Conservation (phyloP, 2,888 invertebrate species). For the Ischnus inquisitorius region DNA sequence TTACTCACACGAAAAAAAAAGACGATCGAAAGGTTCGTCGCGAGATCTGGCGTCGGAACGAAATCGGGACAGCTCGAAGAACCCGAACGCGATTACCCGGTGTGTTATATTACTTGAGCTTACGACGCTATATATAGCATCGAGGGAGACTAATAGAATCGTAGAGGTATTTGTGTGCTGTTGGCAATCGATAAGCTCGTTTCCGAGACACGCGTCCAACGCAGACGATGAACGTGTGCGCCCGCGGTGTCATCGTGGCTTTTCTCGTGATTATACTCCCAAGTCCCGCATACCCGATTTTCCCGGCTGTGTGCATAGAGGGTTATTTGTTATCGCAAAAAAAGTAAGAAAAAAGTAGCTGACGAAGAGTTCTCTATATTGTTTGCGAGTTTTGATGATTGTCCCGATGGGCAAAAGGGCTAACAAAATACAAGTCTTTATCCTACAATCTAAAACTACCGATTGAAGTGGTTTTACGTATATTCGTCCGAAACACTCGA, state of each 20-base stretch:
- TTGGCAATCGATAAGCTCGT: slow-evolving; percentile 60
- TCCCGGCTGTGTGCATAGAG: background rate
- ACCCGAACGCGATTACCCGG: slow-evolving; percentile 40
- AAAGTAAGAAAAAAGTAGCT: background rate
- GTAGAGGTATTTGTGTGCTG: slow-evolving; percentile 59
- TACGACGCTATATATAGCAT: slow-evolving; percentile 32
- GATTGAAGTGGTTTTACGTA: too few species aligned
- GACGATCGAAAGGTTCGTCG: background rate
- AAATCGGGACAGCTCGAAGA: background rate
- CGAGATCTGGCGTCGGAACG: background rate
- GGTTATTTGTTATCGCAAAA: background rate
- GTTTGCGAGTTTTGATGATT: background rate
- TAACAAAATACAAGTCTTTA: too few species aligned
- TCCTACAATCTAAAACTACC: too few species aligned
- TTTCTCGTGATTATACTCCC: slow-evolving; percentile 51
- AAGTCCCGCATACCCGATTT: background rate
- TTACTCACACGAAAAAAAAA: background rate
- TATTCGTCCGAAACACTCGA: background rate
- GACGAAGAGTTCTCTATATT: too few species aligned
- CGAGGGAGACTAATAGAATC: slow-evolving; percentile 63
- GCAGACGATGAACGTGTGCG: slow-evolving; percentile 42
- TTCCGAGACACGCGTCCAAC: slow-evolving; percentile 37
- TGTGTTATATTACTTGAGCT: slow-evolving; percentile 57
- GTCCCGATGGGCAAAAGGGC: background rate
- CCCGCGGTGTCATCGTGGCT: slow-evolving; percentile 47